A percentile compares a stretch with the other conserved stretches of the same genome.
These are phyloP conservation scores for Spicauda simplicius DNA, from an alignment of 2,888 invertebrate genomes.

Conservation along the genomic window DNA sequence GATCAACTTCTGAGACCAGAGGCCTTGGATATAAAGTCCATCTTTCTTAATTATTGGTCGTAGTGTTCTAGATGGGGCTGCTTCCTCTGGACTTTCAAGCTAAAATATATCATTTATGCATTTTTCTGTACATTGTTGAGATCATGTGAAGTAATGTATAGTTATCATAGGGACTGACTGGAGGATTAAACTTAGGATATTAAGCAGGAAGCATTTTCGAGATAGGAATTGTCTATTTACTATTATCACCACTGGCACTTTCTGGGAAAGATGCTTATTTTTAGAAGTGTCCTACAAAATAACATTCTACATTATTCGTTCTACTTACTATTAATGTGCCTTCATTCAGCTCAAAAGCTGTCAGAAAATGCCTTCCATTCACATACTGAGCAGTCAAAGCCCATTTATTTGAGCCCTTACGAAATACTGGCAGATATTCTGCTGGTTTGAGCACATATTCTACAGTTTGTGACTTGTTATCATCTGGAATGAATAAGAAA, in stretches of 20 bases:
- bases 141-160: too few relatives aligned
- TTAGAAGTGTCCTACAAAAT: too few relatives aligned
- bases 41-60: constrained; percentile 72
- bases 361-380: constrained; percentile 78
- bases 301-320: too few relatives aligned
- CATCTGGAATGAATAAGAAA: constrained; percentile 54
- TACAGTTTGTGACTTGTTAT: constrained; percentile 68
- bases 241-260: too few relatives aligned
- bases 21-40: constrained; percentile 66
- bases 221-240: too few relatives aligned
- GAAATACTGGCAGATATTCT: constrained; percentile 71
- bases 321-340: constrained; percentile 78
- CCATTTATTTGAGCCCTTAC: constrained; percentile 77
- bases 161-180: too few relatives aligned
- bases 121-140: too few relatives aligned
- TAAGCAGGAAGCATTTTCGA: too few relatives aligned
- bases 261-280: too few relatives aligned
- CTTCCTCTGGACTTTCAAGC: constrained; percentile 79
- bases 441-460: constrained; percentile 74
- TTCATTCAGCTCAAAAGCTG: constrained; percentile 78
- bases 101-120: constrained; percentile 46
- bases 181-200: too few relatives aligned
- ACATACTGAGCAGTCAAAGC: constrained; percentile 78
- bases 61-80: constrained; percentile 69
- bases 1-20: constrained; percentile 77